These are phyloP conservation scores for Allygus modestus DNA, from an alignment of 2,888 invertebrate species.

Conservation along the genomic window DNA sequence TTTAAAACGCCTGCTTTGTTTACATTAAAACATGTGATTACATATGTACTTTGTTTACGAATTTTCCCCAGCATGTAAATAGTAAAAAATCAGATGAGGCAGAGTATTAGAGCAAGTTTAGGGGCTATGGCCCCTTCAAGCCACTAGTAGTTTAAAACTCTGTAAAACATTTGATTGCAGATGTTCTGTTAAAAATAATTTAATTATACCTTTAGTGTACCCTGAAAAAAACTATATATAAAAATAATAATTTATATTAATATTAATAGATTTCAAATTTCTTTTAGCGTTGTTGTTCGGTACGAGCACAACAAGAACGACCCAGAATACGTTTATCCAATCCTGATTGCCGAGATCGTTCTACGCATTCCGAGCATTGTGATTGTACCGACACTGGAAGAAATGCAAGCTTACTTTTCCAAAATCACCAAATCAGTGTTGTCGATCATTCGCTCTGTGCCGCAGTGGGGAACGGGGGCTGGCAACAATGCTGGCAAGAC, in stretches of 20 bases:
- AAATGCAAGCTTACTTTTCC: conserved; percentile 82
- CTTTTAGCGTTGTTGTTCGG: background rate
- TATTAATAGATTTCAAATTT: too few species aligned
- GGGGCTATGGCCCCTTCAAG: too few species aligned
- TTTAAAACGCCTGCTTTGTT: too few species aligned
- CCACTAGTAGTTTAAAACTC: too few species aligned
- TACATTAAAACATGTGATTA: too few species aligned
- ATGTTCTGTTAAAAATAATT: background rate
- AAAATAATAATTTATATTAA: too few species aligned
- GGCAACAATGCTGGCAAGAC: conserved; percentile 73
- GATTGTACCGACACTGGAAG: conserved; percentile 82
- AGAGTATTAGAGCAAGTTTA: too few species aligned
- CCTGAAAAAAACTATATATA: too few species aligned
- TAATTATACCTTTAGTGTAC: too few species aligned
- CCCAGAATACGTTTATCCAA: conserved; percentile 72
- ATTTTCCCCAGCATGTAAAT: too few species aligned
- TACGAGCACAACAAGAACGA: conserved; percentile 37
- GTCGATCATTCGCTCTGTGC: conserved; percentile 84
- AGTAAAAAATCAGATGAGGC: too few species aligned
- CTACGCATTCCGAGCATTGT: conserved; percentile 81
- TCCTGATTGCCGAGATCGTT: conserved; percentile 81
- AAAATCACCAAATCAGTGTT: conserved; percentile 79
- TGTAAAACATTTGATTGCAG: background rate
- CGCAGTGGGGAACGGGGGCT: conserved; percentile 82
- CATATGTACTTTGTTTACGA: too few species aligned